Evolutionary conservation across 92 coral and sea anemone genomes (phyloP), one percentile per base, ranked within the genome.

Genomic region (Porites evermanni): DNA sequence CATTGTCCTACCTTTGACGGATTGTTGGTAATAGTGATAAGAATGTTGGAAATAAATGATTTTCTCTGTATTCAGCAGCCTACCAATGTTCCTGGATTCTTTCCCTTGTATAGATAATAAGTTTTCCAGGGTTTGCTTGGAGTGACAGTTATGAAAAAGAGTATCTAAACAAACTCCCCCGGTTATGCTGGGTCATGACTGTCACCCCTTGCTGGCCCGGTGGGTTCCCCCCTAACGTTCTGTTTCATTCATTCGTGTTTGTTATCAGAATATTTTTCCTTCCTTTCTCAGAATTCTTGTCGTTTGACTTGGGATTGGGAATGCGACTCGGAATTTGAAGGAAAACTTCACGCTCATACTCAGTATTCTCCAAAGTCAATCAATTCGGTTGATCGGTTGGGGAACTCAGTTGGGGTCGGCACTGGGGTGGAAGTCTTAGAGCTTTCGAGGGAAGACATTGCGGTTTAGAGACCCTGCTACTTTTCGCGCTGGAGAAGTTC

Each of bases 101-200:
- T 26, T 26, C 29, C 29, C 24, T 23, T 26, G 29, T 2, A 26
- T 26, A 26, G 44, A 38, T 38, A 38, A 38, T 3, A 38, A 38
- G 44, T 38, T 38, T 38, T 38, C 44, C 3, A 21, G 76, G 59
- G 54, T 5, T 50, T 72, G 59, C 76, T 44, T 13, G 54, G 76
- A 72, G 59, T 83, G 79, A 83, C 44, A 50, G 56, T 59, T 72
- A 17, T 18, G 80, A 83, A 83, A 83, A 83, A 24, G 53, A 38
- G 79, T 72, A 19, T 24, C 80, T 83, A 74, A 74, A 74, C 32
- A 38, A 16, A 74, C 75, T 47, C 88, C 64, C 88, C 81, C 66
- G 63, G 81, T 74, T 75, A 59, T 79, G 70, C 71, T 56, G 78
- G 83, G 89, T 23, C 74, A 70, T 70, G 74, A 70, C 74, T 70